Evolutionary conservation across 2,888 invertebrate species (phyloP), one percentile per base, ranked within the genome.

Genomic region (Ophion ellenae): DNA sequence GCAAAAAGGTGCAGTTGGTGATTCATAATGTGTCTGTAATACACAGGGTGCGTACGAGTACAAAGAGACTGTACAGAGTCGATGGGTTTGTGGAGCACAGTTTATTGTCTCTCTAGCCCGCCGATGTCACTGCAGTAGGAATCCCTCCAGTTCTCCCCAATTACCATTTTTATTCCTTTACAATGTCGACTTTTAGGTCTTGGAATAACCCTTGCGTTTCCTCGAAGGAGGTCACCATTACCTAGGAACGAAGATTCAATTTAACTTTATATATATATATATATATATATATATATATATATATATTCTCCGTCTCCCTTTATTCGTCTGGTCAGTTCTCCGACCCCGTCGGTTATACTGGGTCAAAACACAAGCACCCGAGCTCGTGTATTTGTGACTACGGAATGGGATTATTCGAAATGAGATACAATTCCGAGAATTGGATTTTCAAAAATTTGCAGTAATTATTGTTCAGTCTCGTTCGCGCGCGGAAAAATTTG

Each of bases 151-250:
- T 71, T 78, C 76, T 71, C 82, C 73, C 86, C 88, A 89, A 87
- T 89, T 88, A 87, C 86, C 53, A 78, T 83, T 89, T 90, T 90
- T 90, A 90, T 90, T 89, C 90, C 86, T 90, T 90, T 90, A 90
- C 84, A 86, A 79, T 87, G 74, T 78, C 78, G 28, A 45, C 82
- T 79, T 80, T 79, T 83, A 84, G 87, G 86, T 40, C 86, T 80
- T 75, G 88, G 86, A 89, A 88, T 90, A 91, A 91, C 91, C 90
- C 91, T 91, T 91, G 88, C 90, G 88, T 69, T 90, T 90, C 89
- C 81, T 45, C 79, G 88, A 88, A 89, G 86, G 86, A 69, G 86
- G 81, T 69, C 76, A 79, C 86, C 82, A 87, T 87, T 89, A 88
- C 87, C 86, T 74, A 81, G 86, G 85, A 89, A 83, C 81, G 47